Evolutionary conservation across 2,888 invertebrate species (phyloP), one percentile per base, ranked within the genome.

Genomic region (Drosophila macrospina): DNA sequence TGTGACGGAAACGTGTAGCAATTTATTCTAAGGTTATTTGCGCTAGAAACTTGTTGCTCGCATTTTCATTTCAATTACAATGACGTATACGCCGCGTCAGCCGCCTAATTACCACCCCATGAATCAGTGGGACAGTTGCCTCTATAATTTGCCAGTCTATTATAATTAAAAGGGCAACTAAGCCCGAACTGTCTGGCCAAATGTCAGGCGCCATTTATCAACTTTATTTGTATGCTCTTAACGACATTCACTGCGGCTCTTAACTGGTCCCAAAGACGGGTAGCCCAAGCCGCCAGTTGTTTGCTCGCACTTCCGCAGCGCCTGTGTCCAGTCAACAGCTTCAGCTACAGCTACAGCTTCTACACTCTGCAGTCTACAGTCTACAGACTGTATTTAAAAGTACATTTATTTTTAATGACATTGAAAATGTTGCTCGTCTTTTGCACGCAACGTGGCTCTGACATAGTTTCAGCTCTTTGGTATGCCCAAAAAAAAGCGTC

Each of bases 11-110:
- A 88, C 88, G 88, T 85, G 88, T 74, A 74, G 87, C 77, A 84
- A 85, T 88, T 88, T 80, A 88, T 85, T 86, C 78, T 86, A 88
- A 85, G 88, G 86, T 88, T 85, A 78, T 88, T 73, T 67, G 66
- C 72, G 54, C 74, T 66, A 79, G 80, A 76, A 79, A 83, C 83
- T 88, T 83, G 83, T 83, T 83, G 83, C 83, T 74, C 86, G 74
- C 86, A 79, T 78, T 78, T 84, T 74, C 69, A 82, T 82, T 87
- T 83, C 79, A 85, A 87, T 82, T 87, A 82, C 69, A 76, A 83
- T 87, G 83, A 83, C 87, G 87, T 82, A 82, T 82, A 66, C 76
- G 76, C 73, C 55, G 63, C 60, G 67, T 73, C 73, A 68, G 67
- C 48, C 80, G 62, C 36, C 63, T 77, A 82, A 82, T 83, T 78